Evolutionary conservation across 1,140 invertebrate species (phyloP), one percentile per base, ranked within the genome.

Genomic region (Bombus soroeensis): DNA sequence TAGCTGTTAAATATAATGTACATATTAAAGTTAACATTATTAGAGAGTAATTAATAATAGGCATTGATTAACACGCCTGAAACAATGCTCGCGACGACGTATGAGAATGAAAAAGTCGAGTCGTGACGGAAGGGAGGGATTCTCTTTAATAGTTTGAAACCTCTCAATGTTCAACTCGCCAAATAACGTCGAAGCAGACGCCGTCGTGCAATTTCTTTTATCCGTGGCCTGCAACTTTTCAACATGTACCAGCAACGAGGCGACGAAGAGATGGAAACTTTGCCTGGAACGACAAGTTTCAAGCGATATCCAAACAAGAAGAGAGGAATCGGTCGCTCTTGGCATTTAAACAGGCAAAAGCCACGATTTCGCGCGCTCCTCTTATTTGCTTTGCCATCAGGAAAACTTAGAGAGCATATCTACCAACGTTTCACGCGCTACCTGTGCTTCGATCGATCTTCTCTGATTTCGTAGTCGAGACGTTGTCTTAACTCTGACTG

Each of bases 261-360:
- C 22, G 25, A 71, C 32, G 22, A 43, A 83, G 18, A 0, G 73
- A 32, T 13, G 34, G 53, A 72, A 66, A 82, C 70, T 85, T 89
- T 85, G 32, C 32, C 64, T 18, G 74, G 13, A 53, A 70, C 39
- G 22, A 62, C 76, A 87, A 85, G 82, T 90, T 87, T 89, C 79
- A 59, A 89, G 88, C 86, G 79, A 82, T 89, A 83, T 75, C 83
- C 89, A 90, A 89, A 88, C 86, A 89, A 83, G 78, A 47, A 53
- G 77, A n/a, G 43, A 59, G 82, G 47, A 79, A 71, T 79, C 37
- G 47, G 37, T 57, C 43, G 47, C 43, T 15, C 1, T 39, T 68
- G 57, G 34, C 43, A 39, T 86, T 86, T 57, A 41, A 70, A 80
- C 66, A 41, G 68, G 64, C 53, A 64, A 79, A 85, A 80, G 57